Conservation (phyloP, 2,113 vertebrate species). For the Numenius arquata region DNA sequence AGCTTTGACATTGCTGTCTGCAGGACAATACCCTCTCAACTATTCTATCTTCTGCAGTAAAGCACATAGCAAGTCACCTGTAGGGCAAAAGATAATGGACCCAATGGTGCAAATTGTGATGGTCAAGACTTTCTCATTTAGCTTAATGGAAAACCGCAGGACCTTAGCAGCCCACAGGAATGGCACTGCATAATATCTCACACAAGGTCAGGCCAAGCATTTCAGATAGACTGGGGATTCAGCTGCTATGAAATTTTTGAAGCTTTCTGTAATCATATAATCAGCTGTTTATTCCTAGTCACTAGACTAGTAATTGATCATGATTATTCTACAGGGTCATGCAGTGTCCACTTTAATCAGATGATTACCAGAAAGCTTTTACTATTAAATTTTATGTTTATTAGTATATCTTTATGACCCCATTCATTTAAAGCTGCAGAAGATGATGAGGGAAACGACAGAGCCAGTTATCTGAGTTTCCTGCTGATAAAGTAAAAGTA, state of each 20-base stretch:
- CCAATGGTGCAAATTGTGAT: slow-evolving; percentile 10
- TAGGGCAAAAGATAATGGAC: slow-evolving; percentile 35
- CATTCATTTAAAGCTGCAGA: background rate
- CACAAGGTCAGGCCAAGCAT: slow-evolving; percentile 26
- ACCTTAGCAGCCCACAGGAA: slow-evolving; percentile 3
- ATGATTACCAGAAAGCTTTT: slow-evolving; percentile 1
- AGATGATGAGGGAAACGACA: background rate
- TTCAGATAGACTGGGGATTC: background rate
- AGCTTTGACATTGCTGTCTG: background rate
- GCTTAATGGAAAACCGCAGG: slow-evolving; percentile 36
- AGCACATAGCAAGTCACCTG: slow-evolving; percentile 16
- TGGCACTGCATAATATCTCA: background rate
- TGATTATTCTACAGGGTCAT: background rate
- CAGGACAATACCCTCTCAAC: background rate
- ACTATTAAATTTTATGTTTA: background rate
- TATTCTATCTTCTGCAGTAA: background rate
- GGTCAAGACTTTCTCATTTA: slow-evolving; percentile 44
- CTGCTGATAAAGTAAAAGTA: slow-evolving; percentile 8
- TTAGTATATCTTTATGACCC: background rate
- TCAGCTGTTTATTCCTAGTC: background rate
- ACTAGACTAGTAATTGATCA: background rate
- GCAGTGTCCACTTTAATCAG: background rate
- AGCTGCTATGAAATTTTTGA: background rate
- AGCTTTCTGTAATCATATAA: background rate
- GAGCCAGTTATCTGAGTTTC: background rate